These are phyloP conservation scores for Drosophila athabasca DNA, from an alignment of 1,140 invertebrate genomes.

Conservation along the genomic window DNA sequence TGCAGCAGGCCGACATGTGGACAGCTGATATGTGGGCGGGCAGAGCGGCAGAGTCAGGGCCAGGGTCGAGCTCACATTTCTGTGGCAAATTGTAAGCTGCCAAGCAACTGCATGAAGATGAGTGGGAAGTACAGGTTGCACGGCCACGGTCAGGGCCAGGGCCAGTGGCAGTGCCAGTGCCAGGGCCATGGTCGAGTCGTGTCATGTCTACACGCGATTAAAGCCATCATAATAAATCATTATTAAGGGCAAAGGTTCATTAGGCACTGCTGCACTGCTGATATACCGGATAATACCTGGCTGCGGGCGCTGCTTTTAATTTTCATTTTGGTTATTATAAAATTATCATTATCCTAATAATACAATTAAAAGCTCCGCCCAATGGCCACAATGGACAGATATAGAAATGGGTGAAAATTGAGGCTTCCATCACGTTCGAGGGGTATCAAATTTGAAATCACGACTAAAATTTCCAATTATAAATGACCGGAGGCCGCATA, in stretches of 20 bases:
- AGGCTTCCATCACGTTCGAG: slow-evolving; percentile 59
- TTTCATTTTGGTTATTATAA: slow-evolving; percentile 53
- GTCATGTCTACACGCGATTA: slow-evolving; percentile 60
- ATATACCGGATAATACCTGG: slow-evolving; percentile 42
- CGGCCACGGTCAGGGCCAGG: background rate
- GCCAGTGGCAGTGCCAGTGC: background rate
- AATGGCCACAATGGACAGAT: slow-evolving; percentile 20
- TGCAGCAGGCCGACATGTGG: slow-evolving; percentile 29
- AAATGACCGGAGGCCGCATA: slow-evolving; percentile 42
- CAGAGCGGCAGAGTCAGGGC: slow-evolving; percentile 9
- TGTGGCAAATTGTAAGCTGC: slow-evolving; percentile 55
- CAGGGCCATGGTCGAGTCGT: slow-evolving; percentile 14
- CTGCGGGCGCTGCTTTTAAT: slow-evolving; percentile 53
- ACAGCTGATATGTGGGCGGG: slow-evolving; percentile 24
- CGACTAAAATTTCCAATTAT: slow-evolving; percentile 64
- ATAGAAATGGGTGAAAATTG: slow-evolving; percentile 18
- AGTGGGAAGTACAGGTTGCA: background rate
- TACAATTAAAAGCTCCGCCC: slow-evolving; percentile 61
- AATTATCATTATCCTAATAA: slow-evolving; percentile 63
- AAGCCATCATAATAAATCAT: slow-evolving; percentile 74
- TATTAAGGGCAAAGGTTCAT: slow-evolving; percentile 66
- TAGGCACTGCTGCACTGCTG: slow-evolving; percentile 41
- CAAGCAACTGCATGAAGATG: no score
- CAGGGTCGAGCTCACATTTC: slow-evolving; percentile 22
- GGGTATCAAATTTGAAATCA: slow-evolving; percentile 64